Conservation (phyloP, 1,140 invertebrate species). For the Phenacoccus solenopsis region DNA sequence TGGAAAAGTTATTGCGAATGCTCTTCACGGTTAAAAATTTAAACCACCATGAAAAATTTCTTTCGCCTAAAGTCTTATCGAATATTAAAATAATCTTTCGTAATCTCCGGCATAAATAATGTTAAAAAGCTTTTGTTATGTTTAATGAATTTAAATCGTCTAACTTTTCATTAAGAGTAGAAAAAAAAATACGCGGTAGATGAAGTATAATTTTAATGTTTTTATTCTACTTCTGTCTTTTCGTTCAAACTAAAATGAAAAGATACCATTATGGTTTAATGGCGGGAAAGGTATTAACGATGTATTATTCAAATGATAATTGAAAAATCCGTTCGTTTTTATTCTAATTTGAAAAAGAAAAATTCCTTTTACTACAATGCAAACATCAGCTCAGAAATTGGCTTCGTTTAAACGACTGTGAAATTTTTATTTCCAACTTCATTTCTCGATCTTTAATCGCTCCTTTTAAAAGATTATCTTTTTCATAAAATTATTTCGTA, state of each 20-base stretch:
- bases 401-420: neutral
- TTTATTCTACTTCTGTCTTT: neutral
- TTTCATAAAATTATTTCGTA: no score
- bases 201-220: neutral
- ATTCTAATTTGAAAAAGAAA: neutral
- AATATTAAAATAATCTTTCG: neutral
- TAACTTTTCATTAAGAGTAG: neutral
- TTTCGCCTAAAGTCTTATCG: neutral
- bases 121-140: neutral
- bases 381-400: neutral
- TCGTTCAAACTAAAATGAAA: neutral
- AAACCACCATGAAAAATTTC: neutral
- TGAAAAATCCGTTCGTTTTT: neutral
- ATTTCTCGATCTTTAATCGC: neutral
- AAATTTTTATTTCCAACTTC: neutral
- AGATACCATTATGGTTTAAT: neutral
- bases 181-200: neutral
- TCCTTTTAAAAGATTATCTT: neutral
- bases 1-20: no score
- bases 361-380: neutral
- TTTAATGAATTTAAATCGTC: constrained; percentile 3
- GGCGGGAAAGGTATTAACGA: neutral
- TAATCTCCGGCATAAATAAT: neutral
- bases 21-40: neutral
- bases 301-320: constrained; percentile 3